Percentiles rank a stretch among this genome's conserved stretches.
Conservation (phyloP, 2,113 vertebrate genomes). For the Chlamydotis undulata region DNA sequence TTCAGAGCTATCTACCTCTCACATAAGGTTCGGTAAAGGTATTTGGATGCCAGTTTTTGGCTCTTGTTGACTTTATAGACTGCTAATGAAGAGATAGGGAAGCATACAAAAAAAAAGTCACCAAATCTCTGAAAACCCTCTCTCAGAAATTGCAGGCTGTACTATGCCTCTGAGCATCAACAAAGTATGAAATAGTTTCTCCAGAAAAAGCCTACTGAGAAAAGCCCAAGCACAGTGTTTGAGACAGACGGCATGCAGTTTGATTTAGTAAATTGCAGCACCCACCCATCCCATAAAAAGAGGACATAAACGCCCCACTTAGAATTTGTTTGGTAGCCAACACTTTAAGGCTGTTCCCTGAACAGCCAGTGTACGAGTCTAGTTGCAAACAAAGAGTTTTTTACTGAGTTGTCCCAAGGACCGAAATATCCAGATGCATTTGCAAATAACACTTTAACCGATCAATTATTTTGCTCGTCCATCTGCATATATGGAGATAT, state of each 20-base stretch:
- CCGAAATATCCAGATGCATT: not conserved
- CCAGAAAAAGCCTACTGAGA: not conserved
- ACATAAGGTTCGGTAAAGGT: not conserved
- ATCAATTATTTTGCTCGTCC: slow-evolving; percentile 17
- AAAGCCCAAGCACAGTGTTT: not conserved
- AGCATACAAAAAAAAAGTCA: not conserved
- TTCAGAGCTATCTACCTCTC: not conserved
- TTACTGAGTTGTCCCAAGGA: not conserved
- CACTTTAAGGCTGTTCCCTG: not conserved
- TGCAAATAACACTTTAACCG: slow-evolving; percentile 46
- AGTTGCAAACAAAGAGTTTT: not conserved
- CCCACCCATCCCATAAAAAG: not conserved
- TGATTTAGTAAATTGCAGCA: not conserved
- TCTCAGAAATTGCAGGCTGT: not conserved
- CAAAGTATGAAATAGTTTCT: not conserved
- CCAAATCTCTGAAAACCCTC: not conserved
- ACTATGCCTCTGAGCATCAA: accelerated
- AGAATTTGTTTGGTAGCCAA: not conserved
- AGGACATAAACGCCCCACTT: not conserved
- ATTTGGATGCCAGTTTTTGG: not conserved
- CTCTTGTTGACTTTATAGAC: not conserved
- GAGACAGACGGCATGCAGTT: not conserved
- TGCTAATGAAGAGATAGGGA: not conserved
- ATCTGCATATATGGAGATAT: slow-evolving; percentile 23
- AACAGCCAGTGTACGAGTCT: not conserved